A percentile compares a stretch with the other conserved stretches of the same genome.
Evolutionary conservation across 2,888 invertebrate genomes (phyloP).

Genomic region (Orthosia gracilis): DNA sequence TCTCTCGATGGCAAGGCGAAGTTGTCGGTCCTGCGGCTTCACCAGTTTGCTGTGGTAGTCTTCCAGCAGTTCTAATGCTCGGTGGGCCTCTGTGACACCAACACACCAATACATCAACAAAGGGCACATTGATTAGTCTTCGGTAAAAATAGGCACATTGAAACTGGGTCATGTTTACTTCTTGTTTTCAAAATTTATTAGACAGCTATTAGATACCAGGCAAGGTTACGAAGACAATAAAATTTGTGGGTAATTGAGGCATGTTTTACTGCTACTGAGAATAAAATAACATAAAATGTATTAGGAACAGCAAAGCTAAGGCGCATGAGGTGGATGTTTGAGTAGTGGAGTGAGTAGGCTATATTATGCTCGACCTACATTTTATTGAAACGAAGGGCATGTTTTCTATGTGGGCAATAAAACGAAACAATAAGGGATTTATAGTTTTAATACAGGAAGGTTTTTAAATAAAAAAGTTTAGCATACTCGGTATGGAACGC

Average conservation of each 20-base stretch:
- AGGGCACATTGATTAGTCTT: conserved; percentile 35
- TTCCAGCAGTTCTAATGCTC: conserved; percentile 99
- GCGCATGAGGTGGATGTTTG: conserved; percentile 39
- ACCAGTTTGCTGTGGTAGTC: conserved; percentile 99
- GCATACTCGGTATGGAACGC: conserved; percentile 43
- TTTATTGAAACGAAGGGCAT: conserved; percentile 55
- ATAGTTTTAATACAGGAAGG: conserved; percentile 50
- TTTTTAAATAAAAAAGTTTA: conserved; percentile 34
- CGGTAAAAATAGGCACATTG: conserved; percentile 43
- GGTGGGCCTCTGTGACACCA: conserved; percentile 96
- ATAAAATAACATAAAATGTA: conserved; percentile 23
- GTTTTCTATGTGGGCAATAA: conserved; percentile 50
- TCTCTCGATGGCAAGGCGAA: conserved; percentile 98
- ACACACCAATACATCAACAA: conserved; percentile 58
- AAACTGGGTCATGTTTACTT: conserved; percentile 62
- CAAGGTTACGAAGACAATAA: conserved; percentile 35
- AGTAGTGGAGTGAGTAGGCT: conserved; percentile 45
- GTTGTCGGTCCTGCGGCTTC: conserved; percentile 98
- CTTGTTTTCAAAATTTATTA: conserved; percentile 43
- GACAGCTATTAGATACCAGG: conserved; percentile 20
- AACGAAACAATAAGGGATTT: conserved; percentile 44
- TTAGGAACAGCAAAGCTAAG: conserved; percentile 20
- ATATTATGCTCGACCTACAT: conserved; percentile 59
- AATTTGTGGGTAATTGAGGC: conserved; percentile 15
- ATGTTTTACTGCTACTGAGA: conserved; percentile 1